Evolutionary conservation across 2,113 vertebrate genomes (phyloP), one percentile per base, ranked within the genome.

Genomic region (Ochotona curzoniae): DNA sequence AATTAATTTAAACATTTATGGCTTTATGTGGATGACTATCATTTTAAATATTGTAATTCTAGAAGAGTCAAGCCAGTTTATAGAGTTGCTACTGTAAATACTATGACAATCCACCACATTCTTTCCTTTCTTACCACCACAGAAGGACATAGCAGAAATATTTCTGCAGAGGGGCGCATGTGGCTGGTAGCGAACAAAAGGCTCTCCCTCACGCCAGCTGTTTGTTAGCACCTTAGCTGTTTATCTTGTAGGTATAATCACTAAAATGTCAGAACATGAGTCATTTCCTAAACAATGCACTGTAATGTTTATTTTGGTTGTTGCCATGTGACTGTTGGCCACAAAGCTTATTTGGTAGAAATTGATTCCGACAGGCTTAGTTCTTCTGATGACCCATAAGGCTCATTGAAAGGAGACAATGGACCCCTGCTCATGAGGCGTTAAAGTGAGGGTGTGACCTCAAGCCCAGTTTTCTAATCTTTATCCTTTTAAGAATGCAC

Each of bases 311-410:
- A 91, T 92, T 85, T 94, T 78, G 54, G 83, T 90, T 76, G 97
- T 97, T 98, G 97, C 97, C 95, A 96, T 0, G 96, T n/a, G 93
- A 96, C 93, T 25, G 32, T 0, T 1, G 78, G 79, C 23, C 69
- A 71, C 47, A 30, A 2, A 5, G 66, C 26, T 38, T 23, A 44
- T 23, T 83, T 28, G 73, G 26, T 20, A 18, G 70, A 96, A 44
- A 30, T 75, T 78, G 30, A 12, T 66, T 89, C 51, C 73, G 84
- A 93, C 3, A 84, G 51, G 30, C 23, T 44, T 66, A 76, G 54
- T 21, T 18, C 23, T 67, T 63, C 26, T 74, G 47, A 63, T 64
- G 87, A 96, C 83, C 87, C 51, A 35, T 44, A 0, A 0, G 67
- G 61, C 47, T 82, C 63, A 26, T 57, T 30, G 69, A 0, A 0